phyloP scores from a whole-genome alignment of 64 coral and sea anemone species.

The Trachythela sp. region DNA sequence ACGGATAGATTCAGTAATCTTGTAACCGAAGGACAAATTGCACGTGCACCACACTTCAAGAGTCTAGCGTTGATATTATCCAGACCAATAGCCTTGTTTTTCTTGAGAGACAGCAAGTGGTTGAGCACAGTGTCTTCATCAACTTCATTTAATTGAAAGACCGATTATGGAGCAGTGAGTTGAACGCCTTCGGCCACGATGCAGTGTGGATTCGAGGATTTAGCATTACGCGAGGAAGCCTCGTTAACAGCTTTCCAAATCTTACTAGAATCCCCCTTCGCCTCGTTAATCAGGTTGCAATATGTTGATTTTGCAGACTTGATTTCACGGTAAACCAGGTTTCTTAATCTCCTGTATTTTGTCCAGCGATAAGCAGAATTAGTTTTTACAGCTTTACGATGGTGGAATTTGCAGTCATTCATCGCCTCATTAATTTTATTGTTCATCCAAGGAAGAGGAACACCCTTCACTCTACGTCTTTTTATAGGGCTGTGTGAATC shows the following conservation, averaged over 20 bases:
- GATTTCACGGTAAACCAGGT: slow-evolving; percentile 37
- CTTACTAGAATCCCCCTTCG: slow-evolving; percentile 22
- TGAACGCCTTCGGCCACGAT: slow-evolving; percentile 20
- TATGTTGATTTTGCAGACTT: slow-evolving; percentile 11
- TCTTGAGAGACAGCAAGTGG: slow-evolving; percentile 17
- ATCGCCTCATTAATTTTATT: neutral
- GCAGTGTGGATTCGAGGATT: neutral
- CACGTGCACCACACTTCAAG: slow-evolving; percentile 7
- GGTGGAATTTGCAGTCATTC: neutral
- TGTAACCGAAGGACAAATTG: slow-evolving; percentile 19
- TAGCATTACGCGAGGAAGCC: slow-evolving; percentile 20
- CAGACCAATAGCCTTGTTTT: slow-evolving; percentile 46
- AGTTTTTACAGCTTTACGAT: slow-evolving; percentile 26
- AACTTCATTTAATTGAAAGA: slow-evolving; percentile 23
- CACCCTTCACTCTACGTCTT: neutral
- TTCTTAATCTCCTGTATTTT: slow-evolving; percentile 18
- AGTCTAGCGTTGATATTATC: slow-evolving; percentile 43
- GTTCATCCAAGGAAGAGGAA: neutral
- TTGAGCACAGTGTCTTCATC: slow-evolving; percentile 17
- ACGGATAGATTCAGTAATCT: slow-evolving; percentile 3
- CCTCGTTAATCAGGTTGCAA: slow-evolving; percentile 9
- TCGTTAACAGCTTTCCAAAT: slow-evolving; percentile 39
- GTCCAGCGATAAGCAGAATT: slow-evolving; percentile 37
- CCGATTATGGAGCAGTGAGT: neutral
- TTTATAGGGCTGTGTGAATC: neutral